phyloP scores from a whole-genome alignment of 2,888 invertebrate genomes.

The Creontiades dilutus region DNA sequence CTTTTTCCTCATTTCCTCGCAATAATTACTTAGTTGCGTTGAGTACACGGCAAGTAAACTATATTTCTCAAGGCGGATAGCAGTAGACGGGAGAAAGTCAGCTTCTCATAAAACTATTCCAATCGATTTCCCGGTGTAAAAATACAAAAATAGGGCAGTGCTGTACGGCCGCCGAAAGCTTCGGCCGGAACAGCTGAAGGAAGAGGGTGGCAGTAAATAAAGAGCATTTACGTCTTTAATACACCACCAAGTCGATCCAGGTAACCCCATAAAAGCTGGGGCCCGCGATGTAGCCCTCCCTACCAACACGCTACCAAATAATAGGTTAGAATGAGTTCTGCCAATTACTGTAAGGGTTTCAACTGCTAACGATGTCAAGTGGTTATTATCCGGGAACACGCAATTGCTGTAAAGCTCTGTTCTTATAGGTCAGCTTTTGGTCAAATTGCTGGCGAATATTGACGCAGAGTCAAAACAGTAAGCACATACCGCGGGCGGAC shows the following conservation, averaged over 20 bases:
- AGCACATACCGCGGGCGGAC: too few species aligned
- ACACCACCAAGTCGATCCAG: constrained; percentile 39
- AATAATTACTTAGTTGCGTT: too few species aligned
- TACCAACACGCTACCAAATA: constrained; percentile 59
- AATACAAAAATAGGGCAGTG: constrained; percentile 20
- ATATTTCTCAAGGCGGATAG: too few species aligned
- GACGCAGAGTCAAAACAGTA: too few species aligned
- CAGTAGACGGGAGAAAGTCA: too few species aligned
- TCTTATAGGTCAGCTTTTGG: constrained; percentile 23
- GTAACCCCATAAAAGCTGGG: constrained; percentile 52
- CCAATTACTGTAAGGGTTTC: constrained; percentile 58
- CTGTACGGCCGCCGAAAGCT: too few species aligned
- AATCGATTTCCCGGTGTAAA: neutral
- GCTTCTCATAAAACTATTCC: neutral
- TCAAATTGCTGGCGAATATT: neutral
- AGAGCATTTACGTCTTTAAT: constrained; percentile 38
- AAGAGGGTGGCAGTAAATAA: constrained; percentile 29
- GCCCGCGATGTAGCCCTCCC: constrained; percentile 38
- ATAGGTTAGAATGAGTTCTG: constrained; percentile 62
- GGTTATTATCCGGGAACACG: constrained; percentile 52
- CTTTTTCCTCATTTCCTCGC: too few species aligned
- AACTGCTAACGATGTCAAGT: constrained; percentile 56
- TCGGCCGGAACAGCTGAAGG: constrained; percentile 6
- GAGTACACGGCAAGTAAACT: too few species aligned
- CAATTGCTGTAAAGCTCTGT: constrained; percentile 21